Conservation (phyloP, 2,113 vertebrate species). For the Corydoras maculifer region DNA sequence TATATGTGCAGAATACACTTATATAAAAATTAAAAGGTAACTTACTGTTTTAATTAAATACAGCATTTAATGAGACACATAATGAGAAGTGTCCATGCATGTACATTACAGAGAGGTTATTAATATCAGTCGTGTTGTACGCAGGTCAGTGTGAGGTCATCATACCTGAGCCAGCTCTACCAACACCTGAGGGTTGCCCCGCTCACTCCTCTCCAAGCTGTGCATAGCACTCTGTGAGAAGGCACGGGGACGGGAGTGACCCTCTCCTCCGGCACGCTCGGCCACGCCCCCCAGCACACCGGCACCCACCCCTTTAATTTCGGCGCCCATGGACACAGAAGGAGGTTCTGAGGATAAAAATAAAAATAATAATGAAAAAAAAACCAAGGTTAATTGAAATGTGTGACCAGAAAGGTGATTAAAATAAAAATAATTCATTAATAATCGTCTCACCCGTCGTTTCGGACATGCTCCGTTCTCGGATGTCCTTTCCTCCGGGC, state of each 20-base stretch:
- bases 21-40: too few species aligned
- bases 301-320: conserved; percentile 50
- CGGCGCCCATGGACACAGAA: conserved; percentile 54
- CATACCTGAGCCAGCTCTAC: conserved; percentile 81
- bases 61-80: too few species aligned
- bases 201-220: conserved; percentile 72
- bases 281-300: conserved; percentile 53
- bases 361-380: too few species aligned
- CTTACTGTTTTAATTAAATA: too few species aligned
- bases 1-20: too few species aligned
- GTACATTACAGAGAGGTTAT: not conserved
- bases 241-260: conserved; percentile 72
- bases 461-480: conserved; percentile 86
- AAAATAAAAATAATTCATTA: too few species aligned
- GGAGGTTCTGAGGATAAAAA: conserved; percentile 50
- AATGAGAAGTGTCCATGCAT: too few species aligned
- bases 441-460: conserved; percentile 58
- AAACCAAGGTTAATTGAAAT: too few species aligned
- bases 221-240: conserved; percentile 87
- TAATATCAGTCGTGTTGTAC: not conserved
- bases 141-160: not conserved
- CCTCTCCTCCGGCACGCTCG: conserved; percentile 58
- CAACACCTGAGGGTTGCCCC: conserved; percentile 76
- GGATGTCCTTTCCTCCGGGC: conserved; percentile 68
- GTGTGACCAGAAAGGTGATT: too few species aligned